Evolutionary conservation across 2,113 vertebrate genomes (phyloP).

Genomic region (Pterocles burchelli): DNA sequence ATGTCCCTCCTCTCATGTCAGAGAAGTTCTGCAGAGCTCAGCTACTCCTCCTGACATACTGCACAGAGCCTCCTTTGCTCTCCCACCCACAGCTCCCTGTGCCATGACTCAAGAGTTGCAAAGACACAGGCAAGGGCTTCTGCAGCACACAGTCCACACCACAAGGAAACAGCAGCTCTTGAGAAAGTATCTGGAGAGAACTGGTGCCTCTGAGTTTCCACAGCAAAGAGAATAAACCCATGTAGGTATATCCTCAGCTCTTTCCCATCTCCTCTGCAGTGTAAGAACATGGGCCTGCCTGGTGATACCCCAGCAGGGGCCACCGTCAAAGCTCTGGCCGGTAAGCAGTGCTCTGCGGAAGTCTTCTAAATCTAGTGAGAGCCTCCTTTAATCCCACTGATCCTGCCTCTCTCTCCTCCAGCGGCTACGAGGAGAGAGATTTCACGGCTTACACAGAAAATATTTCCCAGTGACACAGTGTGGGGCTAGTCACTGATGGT

Average conservation of each 20-base stretch:
- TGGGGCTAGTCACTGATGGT: background rate
- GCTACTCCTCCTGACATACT: accelerated
- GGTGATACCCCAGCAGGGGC: background rate
- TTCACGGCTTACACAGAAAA: background rate
- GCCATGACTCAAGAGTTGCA: background rate
- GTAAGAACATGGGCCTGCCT: background rate
- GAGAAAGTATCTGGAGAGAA: background rate
- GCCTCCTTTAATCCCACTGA: background rate
- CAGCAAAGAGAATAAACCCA: background rate
- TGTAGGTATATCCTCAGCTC: background rate
- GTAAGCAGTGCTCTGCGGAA: background rate
- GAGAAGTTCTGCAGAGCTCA: background rate
- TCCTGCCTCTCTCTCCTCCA: background rate
- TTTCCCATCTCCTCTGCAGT: background rate
- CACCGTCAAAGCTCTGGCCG: background rate
- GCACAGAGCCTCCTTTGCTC: background rate
- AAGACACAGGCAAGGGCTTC: background rate
- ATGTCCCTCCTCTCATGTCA: background rate
- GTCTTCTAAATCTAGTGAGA: background rate
- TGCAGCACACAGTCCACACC: background rate
- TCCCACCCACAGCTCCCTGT: background rate
- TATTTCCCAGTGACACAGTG: background rate
- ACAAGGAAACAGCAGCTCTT: background rate
- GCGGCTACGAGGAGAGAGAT: background rate
- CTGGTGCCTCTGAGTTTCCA: background rate